These are phyloP conservation scores for Columba janthina DNA, from an alignment of 2,113 vertebrate species.

Conservation along the genomic window DNA sequence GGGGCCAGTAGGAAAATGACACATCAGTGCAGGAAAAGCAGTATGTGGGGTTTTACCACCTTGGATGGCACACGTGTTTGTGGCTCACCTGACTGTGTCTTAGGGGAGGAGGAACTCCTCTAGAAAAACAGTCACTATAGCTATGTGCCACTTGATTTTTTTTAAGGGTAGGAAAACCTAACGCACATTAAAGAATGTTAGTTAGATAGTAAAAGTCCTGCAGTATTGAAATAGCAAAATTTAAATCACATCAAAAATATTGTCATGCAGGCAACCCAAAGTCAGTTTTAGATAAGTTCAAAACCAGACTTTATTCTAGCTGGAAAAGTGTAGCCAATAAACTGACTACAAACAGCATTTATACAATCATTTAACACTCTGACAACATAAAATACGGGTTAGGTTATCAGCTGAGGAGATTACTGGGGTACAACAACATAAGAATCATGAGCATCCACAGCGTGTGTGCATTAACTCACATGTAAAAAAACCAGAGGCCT, in stretches of 20 bases:
- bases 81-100: neutral
- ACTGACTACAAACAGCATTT: too few relatives aligned
- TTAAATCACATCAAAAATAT: neutral
- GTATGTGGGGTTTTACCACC: neutral
- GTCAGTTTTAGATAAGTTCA: too few relatives aligned
- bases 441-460: too few relatives aligned
- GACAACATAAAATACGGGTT: too few relatives aligned
- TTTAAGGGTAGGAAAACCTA: neutral
- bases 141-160: fast-evolving
- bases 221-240: neutral
- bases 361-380: too few relatives aligned
- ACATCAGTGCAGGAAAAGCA: neutral
- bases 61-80: fast-evolving
- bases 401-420: too few relatives aligned
- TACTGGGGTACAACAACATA: too few relatives aligned
- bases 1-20: neutral
- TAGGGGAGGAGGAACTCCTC: neutral
- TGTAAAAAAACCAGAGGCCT: too few relatives aligned
- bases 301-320: too few relatives aligned
- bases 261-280: too few relatives aligned
- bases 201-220: neutral
- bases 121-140: neutral
- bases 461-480: too few relatives aligned
- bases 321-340: too few relatives aligned
- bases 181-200: neutral